phyloP scores from a whole-genome alignment of 92 coral and sea anemone species.

The Paragorgia papillata region DNA sequence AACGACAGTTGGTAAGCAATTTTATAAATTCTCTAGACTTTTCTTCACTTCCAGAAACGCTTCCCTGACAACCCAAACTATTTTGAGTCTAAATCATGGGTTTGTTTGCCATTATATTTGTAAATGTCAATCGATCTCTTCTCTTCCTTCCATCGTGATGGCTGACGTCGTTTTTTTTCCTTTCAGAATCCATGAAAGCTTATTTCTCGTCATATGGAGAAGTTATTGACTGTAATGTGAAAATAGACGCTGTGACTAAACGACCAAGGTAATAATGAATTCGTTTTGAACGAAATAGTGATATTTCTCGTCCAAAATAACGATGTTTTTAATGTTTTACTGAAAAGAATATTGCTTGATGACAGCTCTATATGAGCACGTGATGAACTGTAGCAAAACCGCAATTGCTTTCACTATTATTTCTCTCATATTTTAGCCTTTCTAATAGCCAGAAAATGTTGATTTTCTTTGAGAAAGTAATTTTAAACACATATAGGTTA shows the following conservation, averaged over 20 bases:
- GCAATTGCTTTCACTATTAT: conserved; percentile 2
- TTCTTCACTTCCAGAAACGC: not conserved
- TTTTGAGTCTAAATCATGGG: not conserved
- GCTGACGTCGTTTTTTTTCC: conserved; percentile 16
- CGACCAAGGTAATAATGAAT: conserved; percentile 76
- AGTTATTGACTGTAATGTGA: conserved; percentile 88
- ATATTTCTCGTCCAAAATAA: conserved; percentile 14
- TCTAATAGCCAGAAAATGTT: too few relatives aligned
- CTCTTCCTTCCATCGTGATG: too few relatives aligned
- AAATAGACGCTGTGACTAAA: conserved; percentile 84
- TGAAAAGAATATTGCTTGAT: not conserved
- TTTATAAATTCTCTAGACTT: not conserved
- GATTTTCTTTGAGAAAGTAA: too few relatives aligned
- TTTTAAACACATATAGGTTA: too few relatives aligned
- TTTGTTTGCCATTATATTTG: conserved; percentile 2
- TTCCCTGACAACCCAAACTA: conserved; percentile 5
- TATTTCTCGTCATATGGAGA: conserved; percentile 90
- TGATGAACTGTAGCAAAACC: not conserved
- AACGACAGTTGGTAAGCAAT: conserved; percentile 82
- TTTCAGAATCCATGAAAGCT: conserved; percentile 76
- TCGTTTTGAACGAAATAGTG: not conserved
- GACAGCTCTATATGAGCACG: conserved; percentile 11
- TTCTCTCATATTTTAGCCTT: too few relatives aligned
- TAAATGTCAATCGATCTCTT: too few relatives aligned
- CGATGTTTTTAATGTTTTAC: not conserved